These are phyloP conservation scores for Helicoverpa zea DNA, from an alignment of 1,140 invertebrate species.

Conservation along the genomic window DNA sequence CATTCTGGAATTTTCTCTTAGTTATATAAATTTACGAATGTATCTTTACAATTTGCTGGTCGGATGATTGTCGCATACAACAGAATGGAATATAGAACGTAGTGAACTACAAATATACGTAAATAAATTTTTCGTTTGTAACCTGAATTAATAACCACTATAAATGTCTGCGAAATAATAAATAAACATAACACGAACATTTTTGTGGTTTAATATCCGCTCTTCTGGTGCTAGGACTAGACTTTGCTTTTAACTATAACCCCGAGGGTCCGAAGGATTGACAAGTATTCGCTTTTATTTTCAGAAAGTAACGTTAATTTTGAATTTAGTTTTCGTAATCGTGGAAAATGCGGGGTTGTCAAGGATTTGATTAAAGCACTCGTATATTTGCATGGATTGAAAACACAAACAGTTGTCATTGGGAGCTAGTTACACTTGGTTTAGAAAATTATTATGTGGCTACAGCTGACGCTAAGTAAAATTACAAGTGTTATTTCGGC, in stretches of 20 bases:
- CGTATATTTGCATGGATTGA: not conserved
- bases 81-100: conserved; percentile 40
- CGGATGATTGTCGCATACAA: not conserved
- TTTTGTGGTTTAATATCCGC: conserved; percentile 49
- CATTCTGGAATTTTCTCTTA: conserved; percentile 4
- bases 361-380: not conserved
- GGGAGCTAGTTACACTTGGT: conserved; percentile 24
- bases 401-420: conserved; percentile 8
- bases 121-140: conserved; percentile 52
- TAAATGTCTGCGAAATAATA: conserved; percentile 47
- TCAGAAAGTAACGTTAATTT: conserved; percentile 22
- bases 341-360: not conserved
- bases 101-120: not conserved
- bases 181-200: conserved; percentile 46
- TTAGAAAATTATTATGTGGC: conserved; percentile 1
- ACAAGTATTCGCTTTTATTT: conserved; percentile 33
- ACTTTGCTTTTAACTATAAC: conserved; percentile 44
- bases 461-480: not conserved
- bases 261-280: conserved; percentile 27
- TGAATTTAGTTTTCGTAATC: not conserved
- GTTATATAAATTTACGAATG: not conserved
- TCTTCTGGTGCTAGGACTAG: conserved; percentile 50
- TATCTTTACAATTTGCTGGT: not conserved
- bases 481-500: conserved; percentile 9
- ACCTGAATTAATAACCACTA: conserved; percentile 36